Percentiles rank a stretch among this genome's conserved stretches.
phyloP scores from a whole-genome alignment of 2,888 invertebrate species.

The Macrophya alboannulata region DNA sequence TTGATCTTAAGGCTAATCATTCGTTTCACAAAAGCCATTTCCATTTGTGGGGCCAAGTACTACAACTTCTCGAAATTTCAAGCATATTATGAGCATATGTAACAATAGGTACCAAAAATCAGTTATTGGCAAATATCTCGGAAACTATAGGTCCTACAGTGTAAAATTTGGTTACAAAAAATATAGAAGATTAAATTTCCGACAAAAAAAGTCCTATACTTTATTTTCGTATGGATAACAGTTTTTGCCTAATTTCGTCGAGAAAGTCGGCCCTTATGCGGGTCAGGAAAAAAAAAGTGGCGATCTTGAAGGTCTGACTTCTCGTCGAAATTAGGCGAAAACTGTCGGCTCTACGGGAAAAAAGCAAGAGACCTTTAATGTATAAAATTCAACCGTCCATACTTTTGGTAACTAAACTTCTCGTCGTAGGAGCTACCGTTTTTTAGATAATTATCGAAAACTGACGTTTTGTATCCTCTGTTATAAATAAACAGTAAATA shows the following conservation, averaged over 20 bases:
- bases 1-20: too few relatives aligned
- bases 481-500: not conserved
- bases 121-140: not conserved
- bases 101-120: not conserved
- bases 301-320: not conserved
- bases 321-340: not conserved
- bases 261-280: not conserved
- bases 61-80: not conserved
- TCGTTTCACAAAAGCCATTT: too few relatives aligned
- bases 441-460: not conserved
- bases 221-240: not conserved
- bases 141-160: not conserved
- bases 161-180: not conserved
- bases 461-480: not conserved
- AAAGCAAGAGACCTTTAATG: too few relatives aligned
- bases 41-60: too few relatives aligned
- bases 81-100: not conserved
- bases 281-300: not conserved
- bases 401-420: not conserved
- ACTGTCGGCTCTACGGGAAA: too few relatives aligned
- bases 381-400: not conserved
- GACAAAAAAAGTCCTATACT: not conserved
- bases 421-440: not conserved
- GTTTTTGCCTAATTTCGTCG: not conserved
- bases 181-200: not conserved